A percentile compares a stretch with the other conserved stretches of the same genome.
These are phyloP conservation scores for Erannis defoliaria DNA, from an alignment of 2,888 invertebrate species.

Conservation along the genomic window DNA sequence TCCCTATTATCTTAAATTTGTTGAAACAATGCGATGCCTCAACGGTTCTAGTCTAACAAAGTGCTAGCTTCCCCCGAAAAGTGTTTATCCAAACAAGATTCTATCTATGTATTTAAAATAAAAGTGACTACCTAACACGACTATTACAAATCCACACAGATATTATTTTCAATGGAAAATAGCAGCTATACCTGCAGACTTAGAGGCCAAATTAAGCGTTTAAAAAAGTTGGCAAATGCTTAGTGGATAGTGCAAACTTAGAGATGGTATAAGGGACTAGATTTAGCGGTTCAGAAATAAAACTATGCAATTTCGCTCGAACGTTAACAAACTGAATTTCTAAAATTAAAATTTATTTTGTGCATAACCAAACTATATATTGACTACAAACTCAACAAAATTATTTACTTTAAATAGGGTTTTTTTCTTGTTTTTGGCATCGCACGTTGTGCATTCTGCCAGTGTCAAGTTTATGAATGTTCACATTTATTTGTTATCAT, in stretches of 20 bases:
- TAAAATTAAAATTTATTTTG: too few species aligned
- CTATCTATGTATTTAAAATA: slow-evolving; percentile 56
- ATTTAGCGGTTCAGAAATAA: slow-evolving; percentile 29
- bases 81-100: slow-evolving; percentile 54
- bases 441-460: too few species aligned
- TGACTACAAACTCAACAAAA: too few species aligned
- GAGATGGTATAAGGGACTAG: slow-evolving; percentile 40
- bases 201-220: slow-evolving; percentile 52
- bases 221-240: slow-evolving; percentile 58
- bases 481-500: too few species aligned
- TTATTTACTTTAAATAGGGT: too few species aligned
- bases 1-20: neutral
- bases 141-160: slow-evolving; percentile 29
- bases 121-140: slow-evolving; percentile 41
- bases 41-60: slow-evolving; percentile 28
- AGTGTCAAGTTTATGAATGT: too few species aligned
- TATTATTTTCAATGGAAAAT: slow-evolving; percentile 30
- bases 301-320: neutral
- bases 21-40: slow-evolving; percentile 13
- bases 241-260: slow-evolving; percentile 61
- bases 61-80: slow-evolving; percentile 40
- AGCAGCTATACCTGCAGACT: slow-evolving; percentile 40
- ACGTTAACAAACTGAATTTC: too few species aligned
- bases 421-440: too few species aligned
- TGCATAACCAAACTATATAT: too few species aligned